Evolutionary conservation across 2,888 invertebrate genomes (phyloP).

Genomic region (Polydrusus tereticollis): DNA sequence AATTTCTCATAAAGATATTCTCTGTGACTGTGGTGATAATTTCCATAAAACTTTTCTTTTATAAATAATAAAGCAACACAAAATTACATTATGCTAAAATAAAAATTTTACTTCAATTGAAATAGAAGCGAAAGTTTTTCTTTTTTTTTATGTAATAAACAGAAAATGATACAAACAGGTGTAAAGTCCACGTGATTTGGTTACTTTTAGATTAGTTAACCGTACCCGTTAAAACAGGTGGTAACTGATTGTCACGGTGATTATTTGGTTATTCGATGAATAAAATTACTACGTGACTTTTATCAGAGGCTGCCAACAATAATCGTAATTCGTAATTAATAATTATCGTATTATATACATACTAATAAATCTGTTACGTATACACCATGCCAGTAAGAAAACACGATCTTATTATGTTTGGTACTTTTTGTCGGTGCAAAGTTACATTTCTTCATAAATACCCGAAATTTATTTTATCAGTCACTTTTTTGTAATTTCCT

Average conservation of each 20-base stretch:
- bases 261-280: neutral
- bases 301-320: slow-evolving; percentile 13
- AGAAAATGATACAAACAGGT: neutral
- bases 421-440: neutral
- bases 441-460: neutral
- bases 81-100: too few species aligned
- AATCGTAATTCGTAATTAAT: neutral
- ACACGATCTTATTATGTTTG: neutral
- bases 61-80: too few species aligned
- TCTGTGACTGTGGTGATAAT: too few species aligned
- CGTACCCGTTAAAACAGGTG: slow-evolving; percentile 1
- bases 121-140: too few species aligned
- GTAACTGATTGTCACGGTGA: neutral
- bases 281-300: slow-evolving; percentile 23
- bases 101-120: too few species aligned
- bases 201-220: neutral
- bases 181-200: slow-evolving; percentile 2
- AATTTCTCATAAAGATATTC: too few species aligned
- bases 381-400: neutral
- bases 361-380: slow-evolving; percentile 16
- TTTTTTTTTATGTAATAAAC: too few species aligned
- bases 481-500: too few species aligned
- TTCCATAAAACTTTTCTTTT: too few species aligned
- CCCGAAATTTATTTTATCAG: too few species aligned
- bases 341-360: slow-evolving; percentile 3